Evolutionary conservation across 1,140 invertebrate genomes (phyloP).

Genomic region (Bombus superbus): DNA sequence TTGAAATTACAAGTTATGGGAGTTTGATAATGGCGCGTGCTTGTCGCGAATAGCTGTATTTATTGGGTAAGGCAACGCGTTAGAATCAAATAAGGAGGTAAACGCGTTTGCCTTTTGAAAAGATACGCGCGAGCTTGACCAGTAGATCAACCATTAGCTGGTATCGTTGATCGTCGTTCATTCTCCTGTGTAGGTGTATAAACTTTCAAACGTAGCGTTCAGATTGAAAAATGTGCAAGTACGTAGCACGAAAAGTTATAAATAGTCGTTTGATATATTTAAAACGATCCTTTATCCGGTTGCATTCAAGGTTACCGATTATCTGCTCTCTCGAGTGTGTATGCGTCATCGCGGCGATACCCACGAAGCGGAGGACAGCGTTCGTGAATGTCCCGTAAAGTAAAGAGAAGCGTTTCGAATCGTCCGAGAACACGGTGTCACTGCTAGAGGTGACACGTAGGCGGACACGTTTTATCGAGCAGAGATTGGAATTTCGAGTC

Average conservation of each 20-base stretch:
- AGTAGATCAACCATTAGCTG: too few relatives aligned
- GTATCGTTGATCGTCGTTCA: too few relatives aligned
- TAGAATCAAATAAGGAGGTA: too few relatives aligned
- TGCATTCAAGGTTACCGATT: slow-evolving; percentile 36
- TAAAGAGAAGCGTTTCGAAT: background rate
- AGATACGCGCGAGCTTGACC: too few relatives aligned
- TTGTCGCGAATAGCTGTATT: too few relatives aligned
- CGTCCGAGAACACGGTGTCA: background rate
- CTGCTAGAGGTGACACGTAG: slow-evolving; percentile 48
- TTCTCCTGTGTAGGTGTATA: background rate
- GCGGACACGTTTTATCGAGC: slow-evolving; percentile 49
- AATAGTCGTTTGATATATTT: background rate
- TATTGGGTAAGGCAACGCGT: too few relatives aligned
- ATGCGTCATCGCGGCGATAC: background rate
- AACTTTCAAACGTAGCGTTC: background rate
- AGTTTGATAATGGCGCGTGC: too few relatives aligned
- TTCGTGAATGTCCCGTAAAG: background rate
- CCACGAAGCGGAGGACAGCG: background rate
- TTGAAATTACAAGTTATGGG: too few relatives aligned
- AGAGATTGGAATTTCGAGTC: slow-evolving; percentile 63
- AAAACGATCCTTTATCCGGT: slow-evolving; percentile 8
- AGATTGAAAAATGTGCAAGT: background rate
- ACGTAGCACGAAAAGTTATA: too few relatives aligned
- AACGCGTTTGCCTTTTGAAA: too few relatives aligned
- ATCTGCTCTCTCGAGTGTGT: background rate